Conservation (phyloP, 2,113 vertebrate genomes). For the Bufo bufo region DNA sequence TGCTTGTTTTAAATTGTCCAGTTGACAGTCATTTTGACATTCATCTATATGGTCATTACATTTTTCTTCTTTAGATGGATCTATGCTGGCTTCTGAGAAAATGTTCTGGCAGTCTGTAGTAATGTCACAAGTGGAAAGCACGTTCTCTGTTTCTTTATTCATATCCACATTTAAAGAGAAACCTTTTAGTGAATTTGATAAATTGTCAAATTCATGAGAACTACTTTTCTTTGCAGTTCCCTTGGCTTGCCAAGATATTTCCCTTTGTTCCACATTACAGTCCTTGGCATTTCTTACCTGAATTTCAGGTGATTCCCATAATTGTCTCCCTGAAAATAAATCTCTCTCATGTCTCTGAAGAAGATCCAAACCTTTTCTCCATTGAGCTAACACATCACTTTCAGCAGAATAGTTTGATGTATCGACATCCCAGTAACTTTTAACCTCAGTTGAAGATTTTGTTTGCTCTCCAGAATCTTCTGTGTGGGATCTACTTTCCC, state of each 20-base stretch:
- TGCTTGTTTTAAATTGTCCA: background rate
- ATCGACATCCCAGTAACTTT: slow-evolving; percentile 49
- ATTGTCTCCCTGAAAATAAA: slow-evolving; percentile 31
- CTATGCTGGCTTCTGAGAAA: background rate
- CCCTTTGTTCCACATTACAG: background rate
- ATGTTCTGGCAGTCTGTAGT: background rate
- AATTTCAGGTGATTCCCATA: slow-evolving; percentile 14
- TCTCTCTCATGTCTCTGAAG: slow-evolving; percentile 27
- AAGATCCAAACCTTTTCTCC: slow-evolving; percentile 48
- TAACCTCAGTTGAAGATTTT: background rate
- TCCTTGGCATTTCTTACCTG: slow-evolving; percentile 14
- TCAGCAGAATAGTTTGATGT: slow-evolving; percentile 31
- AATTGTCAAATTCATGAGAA: slow-evolving; percentile 20
- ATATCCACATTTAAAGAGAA: slow-evolving; percentile 23
- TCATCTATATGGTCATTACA: background rate
- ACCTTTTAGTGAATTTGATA: slow-evolving; percentile 27
- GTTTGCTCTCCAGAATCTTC: slow-evolving; percentile 23
- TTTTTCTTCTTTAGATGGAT: slow-evolving; percentile 32
- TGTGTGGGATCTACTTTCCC: slow-evolving; percentile 30
- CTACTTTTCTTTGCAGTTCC: background rate
- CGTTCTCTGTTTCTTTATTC: background rate
- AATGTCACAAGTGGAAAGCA: background rate
- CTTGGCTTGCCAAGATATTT: background rate
- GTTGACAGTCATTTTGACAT: background rate
- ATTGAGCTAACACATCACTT: slow-evolving; percentile 44